Base-by-base conservation (phyloP, 2,113 vertebrate genomes). In the Odocoileus virginianus region DNA sequence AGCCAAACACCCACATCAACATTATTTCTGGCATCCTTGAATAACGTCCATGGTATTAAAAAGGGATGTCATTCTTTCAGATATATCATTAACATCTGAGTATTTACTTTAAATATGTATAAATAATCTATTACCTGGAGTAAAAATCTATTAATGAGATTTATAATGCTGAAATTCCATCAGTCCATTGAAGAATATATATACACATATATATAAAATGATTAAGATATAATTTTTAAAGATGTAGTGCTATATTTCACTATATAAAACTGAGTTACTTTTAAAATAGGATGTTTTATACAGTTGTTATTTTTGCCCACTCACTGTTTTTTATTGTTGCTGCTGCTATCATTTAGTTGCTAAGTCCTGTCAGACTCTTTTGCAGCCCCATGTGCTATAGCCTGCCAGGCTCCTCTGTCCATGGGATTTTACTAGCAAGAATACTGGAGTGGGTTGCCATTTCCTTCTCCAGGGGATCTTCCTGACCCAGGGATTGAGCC, bases 61-160 rank as follows among this genome's bases (percentile, higher is more conserved):
- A 90, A 74, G 11, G 2, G 33, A 78, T 61, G 17, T 16, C 28
- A 61, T 90, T 94, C 61, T 84, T 90, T 82, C 55, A 87, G 43
- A 87, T 84, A 61, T 92, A 89, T 94, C 54, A 84, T 78, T 94
- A 90, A 50, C 12, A 97, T 50, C 25, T 96, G 43, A 91, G 17
- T n/a, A 89, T 52, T 97, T 60, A 21, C 64, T 89, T 50, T 87
- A 87, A 87, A 93, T 83, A 47, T 19, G 33, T 71, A 28, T 45
- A 97, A 86, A 97, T 43, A 87, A 82, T 84, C n/a, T 93, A 79
- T 60, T 92, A 82, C 28, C 19, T 60, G 12, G 6, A 95, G 89
- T 89, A 12, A 94, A 93, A 91, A 54, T 93, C 64, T 64, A 54
- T 50, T 40, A 58, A 61, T 23, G 14, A 95, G 30, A 89, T 94